These are phyloP conservation scores for Pocota personata DNA, from an alignment of 2,888 invertebrate species.

Conservation along the genomic window DNA sequence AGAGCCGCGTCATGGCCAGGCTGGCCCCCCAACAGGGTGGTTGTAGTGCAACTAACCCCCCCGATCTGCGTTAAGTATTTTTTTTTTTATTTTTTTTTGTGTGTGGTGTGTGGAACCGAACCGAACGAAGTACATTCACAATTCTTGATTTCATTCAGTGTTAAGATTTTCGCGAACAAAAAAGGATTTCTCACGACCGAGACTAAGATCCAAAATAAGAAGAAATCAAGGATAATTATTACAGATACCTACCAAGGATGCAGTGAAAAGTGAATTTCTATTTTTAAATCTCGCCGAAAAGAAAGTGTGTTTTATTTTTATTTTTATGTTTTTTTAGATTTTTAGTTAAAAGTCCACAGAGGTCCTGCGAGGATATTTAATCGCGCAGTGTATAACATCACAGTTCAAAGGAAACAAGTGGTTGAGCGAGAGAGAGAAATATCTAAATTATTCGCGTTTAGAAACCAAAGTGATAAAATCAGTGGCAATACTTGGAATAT, in stretches of 20 bases:
- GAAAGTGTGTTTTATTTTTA: neutral
- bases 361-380: constrained; percentile 51
- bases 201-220: neutral
- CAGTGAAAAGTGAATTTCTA: constrained; percentile 42
- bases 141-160: constrained; percentile 62
- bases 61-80: constrained; percentile 73
- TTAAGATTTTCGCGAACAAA: constrained; percentile 63
- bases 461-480: constrained; percentile 2
- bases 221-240: constrained; percentile 28
- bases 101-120: constrained; percentile 49
- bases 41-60: constrained; percentile 74
- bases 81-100: constrained; percentile 14
- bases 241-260: constrained; percentile 32
- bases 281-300: neutral
- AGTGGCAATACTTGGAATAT: neutral
- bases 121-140: constrained; percentile 34
- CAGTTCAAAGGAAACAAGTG: constrained; percentile 63
- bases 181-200: constrained; percentile 46
- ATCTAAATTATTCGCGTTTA: neutral
- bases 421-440: constrained; percentile 36
- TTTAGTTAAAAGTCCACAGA: neutral
- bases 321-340: constrained; percentile 10
- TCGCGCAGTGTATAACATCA: constrained; percentile 18
- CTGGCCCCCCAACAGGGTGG: constrained; percentile 76
- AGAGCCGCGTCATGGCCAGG: constrained; percentile 76